phyloP scores from a whole-genome alignment of 2,888 invertebrate species.

The Monopis laevigella region DNA sequence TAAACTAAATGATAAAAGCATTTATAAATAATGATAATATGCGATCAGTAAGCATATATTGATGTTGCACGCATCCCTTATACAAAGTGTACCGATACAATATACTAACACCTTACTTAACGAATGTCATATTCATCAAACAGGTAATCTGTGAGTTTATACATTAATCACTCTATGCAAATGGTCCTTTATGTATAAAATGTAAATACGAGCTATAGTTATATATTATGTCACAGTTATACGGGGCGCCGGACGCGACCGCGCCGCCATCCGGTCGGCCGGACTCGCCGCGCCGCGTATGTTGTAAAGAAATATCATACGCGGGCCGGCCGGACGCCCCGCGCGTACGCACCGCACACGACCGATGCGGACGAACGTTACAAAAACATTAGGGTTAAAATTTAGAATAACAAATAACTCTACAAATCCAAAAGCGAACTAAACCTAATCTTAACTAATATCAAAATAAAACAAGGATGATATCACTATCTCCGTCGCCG shows the following conservation, averaged over 20 bases:
- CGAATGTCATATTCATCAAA: neutral
- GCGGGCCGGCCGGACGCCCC: too few relatives aligned
- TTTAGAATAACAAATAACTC: constrained; percentile 59
- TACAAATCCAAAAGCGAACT: constrained; percentile 54
- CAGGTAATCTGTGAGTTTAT: constrained; percentile 1
- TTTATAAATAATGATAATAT: constrained; percentile 6
- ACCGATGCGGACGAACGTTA: constrained; percentile 4
- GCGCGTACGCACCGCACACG: too few relatives aligned
- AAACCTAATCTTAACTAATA: constrained; percentile 50
- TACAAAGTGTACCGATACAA: constrained; percentile 2
- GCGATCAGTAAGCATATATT: constrained; percentile 3
- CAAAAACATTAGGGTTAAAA: constrained; percentile 46
- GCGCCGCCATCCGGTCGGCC: too few relatives aligned
- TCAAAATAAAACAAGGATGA: constrained; percentile 54
- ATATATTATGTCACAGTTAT: constrained; percentile 5
- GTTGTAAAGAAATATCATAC: too few relatives aligned
- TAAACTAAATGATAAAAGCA: constrained; percentile 10
- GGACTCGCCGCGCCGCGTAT: too few relatives aligned
- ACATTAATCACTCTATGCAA: constrained; percentile 13
- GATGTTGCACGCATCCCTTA: constrained; percentile 9
- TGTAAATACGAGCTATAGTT: constrained; percentile 1
- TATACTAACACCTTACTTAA: neutral
- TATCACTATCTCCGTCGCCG: constrained; percentile 41
- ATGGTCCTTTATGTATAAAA: constrained; percentile 32
- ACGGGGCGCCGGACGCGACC: too few relatives aligned